Evolutionary conservation across 2,888 invertebrate species (phyloP).

Genomic region (Alloscopus bannaensis): DNA sequence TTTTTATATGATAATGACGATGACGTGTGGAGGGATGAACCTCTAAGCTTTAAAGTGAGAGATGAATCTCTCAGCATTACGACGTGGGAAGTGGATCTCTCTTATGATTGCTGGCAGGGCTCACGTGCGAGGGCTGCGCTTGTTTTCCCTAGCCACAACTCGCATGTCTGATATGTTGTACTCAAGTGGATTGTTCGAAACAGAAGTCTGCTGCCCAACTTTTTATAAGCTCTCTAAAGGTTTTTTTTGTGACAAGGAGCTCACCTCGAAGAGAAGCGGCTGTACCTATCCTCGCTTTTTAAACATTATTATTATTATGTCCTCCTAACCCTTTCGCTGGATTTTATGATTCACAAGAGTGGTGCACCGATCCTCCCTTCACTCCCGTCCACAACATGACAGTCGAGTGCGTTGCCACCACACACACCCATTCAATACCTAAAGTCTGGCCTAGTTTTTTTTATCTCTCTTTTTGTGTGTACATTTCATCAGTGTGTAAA

Average conservation of each 20-base stretch:
- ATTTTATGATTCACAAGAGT: no score
- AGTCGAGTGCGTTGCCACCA: no score
- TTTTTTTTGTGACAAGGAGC: slow-evolving; percentile 21
- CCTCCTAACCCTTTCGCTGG: slow-evolving; percentile 49
- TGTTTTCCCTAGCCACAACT: slow-evolving; percentile 25
- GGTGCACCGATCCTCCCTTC: no score
- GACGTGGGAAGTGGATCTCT: slow-evolving; percentile 39
- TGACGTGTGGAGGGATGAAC: slow-evolving; percentile 29
- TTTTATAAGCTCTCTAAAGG: no score
- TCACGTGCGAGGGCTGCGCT: slow-evolving; percentile 55
- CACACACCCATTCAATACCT: no score
- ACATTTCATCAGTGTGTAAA: no score
- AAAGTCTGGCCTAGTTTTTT: no score
- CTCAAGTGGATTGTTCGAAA: slow-evolving; percentile 36
- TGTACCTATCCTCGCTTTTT: not conserved
- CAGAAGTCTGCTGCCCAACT: no score
- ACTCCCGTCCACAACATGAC: no score
- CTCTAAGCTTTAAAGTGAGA: slow-evolving; percentile 5
- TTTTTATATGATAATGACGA: slow-evolving; percentile 44
- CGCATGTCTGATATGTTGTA: slow-evolving; percentile 31
- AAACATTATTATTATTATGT: no score
- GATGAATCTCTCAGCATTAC: no score
- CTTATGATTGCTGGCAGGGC: slow-evolving; percentile 49
- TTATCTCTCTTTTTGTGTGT: no score
- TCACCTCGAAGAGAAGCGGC: not conserved